Base-by-base conservation (phyloP, 2,113 vertebrate genomes). In the Pycnonotus jocosus region DNA sequence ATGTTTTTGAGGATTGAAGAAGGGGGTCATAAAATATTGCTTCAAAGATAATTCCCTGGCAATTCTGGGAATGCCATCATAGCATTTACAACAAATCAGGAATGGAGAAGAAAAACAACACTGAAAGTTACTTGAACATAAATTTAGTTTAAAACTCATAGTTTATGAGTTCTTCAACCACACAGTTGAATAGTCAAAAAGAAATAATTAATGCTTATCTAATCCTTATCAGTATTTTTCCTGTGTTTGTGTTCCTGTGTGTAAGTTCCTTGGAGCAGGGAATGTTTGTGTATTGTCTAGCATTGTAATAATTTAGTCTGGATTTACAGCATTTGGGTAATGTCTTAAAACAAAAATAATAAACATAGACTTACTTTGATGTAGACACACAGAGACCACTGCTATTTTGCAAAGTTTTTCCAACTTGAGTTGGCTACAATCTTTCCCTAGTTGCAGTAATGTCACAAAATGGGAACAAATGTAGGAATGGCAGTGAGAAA, bases 261-360 rank as follows among this genome's bases (percentile, higher is more conserved):
- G 64, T 92, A 93, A 94, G 76, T 88, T 93, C 72, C 54, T 93
- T 86, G 82, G 50, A 86, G 82, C 82, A 96, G 71, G 45, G 71
- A 81, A 93, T 96, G 88, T 96, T 97, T 95, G 88, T 90, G 40
- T 92, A 93, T 95, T 93, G 94, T 96, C 94, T 96, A 90, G 54
- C 33, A 93, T 82, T 88, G 77, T 44, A 93, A 86, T 90, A 93
- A 96, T 96, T 95, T 92, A 93, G 86, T 94, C 91, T 96, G 68
- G 68, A 81, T 97, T 96, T 92, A 86, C 58, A 90, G 38, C 51
- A 81, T 93, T 95, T 92, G 83, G 68, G 19, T 90, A 95, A 94
- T 70, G 72, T 86, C 86, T 93, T 96, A 78, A 90, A 94, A 77
- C 7, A 92, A 91, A 97, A 97, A 93, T 90, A 96, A 95, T 77